Percentiles rank a stretch among this genome's conserved stretches.
phyloP scores from a whole-genome alignment of 2,797 vertebrate species.

The Ispidina picta region DNA sequence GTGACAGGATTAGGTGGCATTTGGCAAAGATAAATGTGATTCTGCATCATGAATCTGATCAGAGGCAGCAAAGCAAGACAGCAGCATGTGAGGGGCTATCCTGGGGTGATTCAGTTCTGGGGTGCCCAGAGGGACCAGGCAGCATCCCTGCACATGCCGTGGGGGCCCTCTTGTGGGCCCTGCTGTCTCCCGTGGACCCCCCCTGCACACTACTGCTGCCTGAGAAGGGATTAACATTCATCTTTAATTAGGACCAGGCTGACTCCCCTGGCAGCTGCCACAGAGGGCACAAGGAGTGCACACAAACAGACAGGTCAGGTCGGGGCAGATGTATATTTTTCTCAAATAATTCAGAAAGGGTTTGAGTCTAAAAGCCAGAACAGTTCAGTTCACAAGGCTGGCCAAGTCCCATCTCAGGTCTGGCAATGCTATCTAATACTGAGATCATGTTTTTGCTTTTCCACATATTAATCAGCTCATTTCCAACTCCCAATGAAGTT shows the following conservation, averaged over 20 bases:
- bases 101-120: neutral
- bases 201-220: neutral
- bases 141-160: neutral
- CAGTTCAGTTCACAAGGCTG: neutral
- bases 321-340: neutral
- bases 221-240: neutral
- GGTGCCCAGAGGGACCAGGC: neutral
- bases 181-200: neutral
- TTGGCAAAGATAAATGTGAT: neutral
- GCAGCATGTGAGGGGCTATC: neutral
- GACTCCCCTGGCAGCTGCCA: neutral
- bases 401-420: neutral
- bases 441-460: fast-evolving
- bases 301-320: neutral
- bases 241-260: neutral
- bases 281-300: neutral
- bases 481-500: neutral
- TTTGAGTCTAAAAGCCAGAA: neutral
- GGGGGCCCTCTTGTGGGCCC: neutral
- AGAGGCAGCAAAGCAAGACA: neutral
- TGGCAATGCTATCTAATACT: neutral
- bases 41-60: neutral
- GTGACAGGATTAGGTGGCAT: neutral
- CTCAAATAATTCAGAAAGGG: neutral
- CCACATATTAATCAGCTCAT: neutral